phyloP scores from a whole-genome alignment of 2,888 invertebrate genomes.

The Bursaphelenchus okinawaensis region DNA sequence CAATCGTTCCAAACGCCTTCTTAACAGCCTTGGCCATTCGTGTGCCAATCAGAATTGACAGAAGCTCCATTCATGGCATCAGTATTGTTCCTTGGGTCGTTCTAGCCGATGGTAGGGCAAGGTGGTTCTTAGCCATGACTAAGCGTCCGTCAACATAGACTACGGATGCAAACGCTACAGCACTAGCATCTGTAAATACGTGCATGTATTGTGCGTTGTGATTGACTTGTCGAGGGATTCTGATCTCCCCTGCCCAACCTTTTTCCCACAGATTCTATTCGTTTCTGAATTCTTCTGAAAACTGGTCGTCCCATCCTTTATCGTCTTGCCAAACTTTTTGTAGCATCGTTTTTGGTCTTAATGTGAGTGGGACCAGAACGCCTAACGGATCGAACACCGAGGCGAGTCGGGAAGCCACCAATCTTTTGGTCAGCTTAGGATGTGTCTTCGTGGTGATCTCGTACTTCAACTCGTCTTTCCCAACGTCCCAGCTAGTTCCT shows the following conservation, averaged over 20 bases:
- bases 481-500: not conserved
- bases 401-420: not conserved
- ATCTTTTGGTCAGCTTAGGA: not conserved
- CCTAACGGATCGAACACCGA: not conserved
- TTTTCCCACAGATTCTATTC: not conserved
- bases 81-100: not conserved
- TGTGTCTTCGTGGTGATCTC: not conserved
- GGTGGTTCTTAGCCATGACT: not conserved
- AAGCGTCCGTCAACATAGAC: not conserved
- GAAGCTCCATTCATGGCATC: slow-evolving; percentile 16
- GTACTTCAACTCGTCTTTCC: not conserved
- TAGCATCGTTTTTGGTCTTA: slow-evolving; percentile 5
- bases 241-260: not conserved
- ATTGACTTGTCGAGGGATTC: not conserved
- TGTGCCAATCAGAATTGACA: slow-evolving; percentile 6
- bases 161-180: not conserved
- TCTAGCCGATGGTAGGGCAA: not conserved
- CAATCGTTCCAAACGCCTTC: slow-evolving; percentile 8
- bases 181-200: not conserved
- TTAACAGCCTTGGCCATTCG: not conserved
- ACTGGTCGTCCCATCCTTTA: slow-evolving; percentile 12
- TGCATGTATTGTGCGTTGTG: not conserved
- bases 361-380: not conserved
- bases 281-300: not conserved
- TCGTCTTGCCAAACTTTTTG: not conserved